Percentiles rank a stretch among this genome's conserved stretches.
These are phyloP conservation scores for Dicrostonyx torquatus DNA, from an alignment of 2,797 vertebrate species.

Conservation along the genomic window DNA sequence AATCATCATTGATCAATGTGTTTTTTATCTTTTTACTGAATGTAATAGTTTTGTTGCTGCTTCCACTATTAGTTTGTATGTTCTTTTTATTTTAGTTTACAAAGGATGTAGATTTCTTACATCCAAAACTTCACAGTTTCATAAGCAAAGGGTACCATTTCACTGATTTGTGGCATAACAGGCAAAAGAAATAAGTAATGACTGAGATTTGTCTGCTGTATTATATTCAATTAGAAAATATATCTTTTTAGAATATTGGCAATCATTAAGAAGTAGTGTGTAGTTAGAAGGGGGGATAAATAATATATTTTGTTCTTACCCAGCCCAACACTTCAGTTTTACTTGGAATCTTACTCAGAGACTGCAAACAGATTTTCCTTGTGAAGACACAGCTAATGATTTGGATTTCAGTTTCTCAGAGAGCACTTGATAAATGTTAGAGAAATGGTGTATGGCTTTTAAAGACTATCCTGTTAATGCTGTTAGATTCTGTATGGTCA, in stretches of 20 bases:
- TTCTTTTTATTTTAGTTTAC: background rate
- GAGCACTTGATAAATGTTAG: background rate
- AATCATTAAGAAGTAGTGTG: background rate
- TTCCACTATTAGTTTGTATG: background rate
- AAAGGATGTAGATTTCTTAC: background rate
- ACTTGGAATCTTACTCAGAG: background rate
- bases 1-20: too few species aligned
- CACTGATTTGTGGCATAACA: background rate
- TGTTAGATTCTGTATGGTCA: background rate
- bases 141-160: background rate
- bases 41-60: background rate
- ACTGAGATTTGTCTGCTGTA: background rate
- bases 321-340: background rate
- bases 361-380: background rate
- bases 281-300: background rate
- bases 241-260: background rate
- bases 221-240: background rate
- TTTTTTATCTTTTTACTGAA: background rate
- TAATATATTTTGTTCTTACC: background rate
- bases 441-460: background rate
- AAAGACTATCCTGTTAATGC: background rate
- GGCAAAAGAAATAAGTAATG: background rate
- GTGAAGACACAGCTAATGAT: background rate
- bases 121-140: background rate
- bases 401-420: slow-evolving; percentile 42